phyloP scores from a whole-genome alignment of 2,888 invertebrate species.

The Chrysotoxum bicinctum region DNA sequence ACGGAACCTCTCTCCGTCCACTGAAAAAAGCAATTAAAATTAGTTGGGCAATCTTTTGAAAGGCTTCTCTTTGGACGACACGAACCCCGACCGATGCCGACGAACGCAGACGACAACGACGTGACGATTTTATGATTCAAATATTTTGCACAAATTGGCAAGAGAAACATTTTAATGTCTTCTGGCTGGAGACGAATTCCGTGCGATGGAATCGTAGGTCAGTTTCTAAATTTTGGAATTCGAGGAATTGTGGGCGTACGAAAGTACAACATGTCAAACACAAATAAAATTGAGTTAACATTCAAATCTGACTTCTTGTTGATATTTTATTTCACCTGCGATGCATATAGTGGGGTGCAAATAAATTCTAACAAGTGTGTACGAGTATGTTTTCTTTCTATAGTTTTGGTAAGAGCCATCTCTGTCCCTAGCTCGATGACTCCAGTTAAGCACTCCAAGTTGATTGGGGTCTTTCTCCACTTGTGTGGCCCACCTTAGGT shows the following conservation, averaged over 20 bases:
- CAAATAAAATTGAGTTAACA: conserved; percentile 14
- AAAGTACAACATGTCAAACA: background rate
- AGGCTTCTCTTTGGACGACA: background rate
- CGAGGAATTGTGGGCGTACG: background rate
- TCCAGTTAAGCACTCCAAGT: no score
- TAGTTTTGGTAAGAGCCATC: no score
- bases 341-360: background rate
- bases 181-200: background rate
- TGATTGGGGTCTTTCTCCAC: no score
- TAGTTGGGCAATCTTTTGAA: background rate
- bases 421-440: no score
- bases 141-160: conserved; percentile 9
- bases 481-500: no score
- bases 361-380: background rate
- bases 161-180: conserved; percentile 13
- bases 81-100: background rate
- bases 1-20: background rate
- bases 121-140: conserved; percentile 8
- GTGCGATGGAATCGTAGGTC: conserved; percentile 2
- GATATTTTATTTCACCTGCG: background rate
- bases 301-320: background rate
- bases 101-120: background rate
- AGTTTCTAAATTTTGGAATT: background rate
- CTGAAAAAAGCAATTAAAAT: conserved; percentile 18
- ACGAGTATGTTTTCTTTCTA: no score